These are phyloP conservation scores for Drosophila parabipectinata DNA, from an alignment of 1,140 invertebrate species.

Conservation along the genomic window DNA sequence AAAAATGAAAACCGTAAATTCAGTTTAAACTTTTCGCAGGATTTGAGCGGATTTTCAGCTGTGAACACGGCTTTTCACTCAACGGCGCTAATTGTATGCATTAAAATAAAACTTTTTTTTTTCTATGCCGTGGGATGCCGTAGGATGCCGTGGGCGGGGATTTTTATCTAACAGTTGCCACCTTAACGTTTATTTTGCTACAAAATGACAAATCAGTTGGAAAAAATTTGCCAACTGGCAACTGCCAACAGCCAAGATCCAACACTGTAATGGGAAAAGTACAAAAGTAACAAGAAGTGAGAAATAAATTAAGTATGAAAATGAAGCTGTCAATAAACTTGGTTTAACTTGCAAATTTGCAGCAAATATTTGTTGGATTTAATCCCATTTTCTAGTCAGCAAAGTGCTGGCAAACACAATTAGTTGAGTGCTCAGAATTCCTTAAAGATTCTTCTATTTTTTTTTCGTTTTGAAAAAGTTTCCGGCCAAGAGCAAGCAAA, in stretches of 20 bases:
- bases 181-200: constrained; percentile 38
- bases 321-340: constrained; percentile 33
- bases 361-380: constrained; percentile 40
- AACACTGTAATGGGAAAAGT: constrained; percentile 3
- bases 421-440: constrained; percentile 46
- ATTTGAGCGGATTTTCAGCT: constrained; percentile 39
- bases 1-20: constrained; percentile 16
- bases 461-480: constrained; percentile 4
- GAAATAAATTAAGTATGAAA: constrained; percentile 40
- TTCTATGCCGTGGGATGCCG: background rate
- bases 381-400: constrained; percentile 37
- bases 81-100: constrained; percentile 38
- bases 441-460: constrained; percentile 9
- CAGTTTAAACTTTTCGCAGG: constrained; percentile 19
- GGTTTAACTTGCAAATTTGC: constrained; percentile 25
- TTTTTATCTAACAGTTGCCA: constrained; percentile 21
- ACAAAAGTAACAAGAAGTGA: constrained; percentile 6
- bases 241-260: background rate
- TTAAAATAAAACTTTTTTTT: constrained; percentile 41
- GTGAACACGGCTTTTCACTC: constrained; percentile 58
- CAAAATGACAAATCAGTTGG: constrained; percentile 29
- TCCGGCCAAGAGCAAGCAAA: constrained; percentile 16
- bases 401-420: constrained; percentile 58
- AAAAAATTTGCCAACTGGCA: constrained; percentile 16
- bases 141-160: background rate